phyloP scores from a whole-genome alignment of 2,113 vertebrate genomes.

The Caranx melampygus region DNA sequence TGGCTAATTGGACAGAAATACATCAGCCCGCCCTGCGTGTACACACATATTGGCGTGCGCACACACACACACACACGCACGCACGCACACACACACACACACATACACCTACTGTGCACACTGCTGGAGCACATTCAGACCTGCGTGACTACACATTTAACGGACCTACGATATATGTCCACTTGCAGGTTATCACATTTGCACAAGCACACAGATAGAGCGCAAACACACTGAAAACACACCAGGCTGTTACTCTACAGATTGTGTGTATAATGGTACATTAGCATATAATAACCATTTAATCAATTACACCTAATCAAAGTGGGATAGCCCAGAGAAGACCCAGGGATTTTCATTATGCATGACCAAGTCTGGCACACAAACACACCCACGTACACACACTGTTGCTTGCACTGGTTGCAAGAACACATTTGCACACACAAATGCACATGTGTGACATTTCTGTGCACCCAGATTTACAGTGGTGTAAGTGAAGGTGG shows the following conservation, averaged over 20 bases:
- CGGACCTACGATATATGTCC: background rate
- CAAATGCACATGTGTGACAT: background rate
- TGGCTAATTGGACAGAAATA: constrained; percentile 78
- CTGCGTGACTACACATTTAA: constrained; percentile 24
- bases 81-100: constrained; percentile 19
- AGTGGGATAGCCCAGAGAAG: constrained; percentile 27
- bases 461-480: constrained; percentile 28
- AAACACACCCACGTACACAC: background rate
- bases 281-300: constrained; percentile 68
- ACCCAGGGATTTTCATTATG: constrained; percentile 44
- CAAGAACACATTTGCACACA: background rate
- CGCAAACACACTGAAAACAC: constrained; percentile 15
- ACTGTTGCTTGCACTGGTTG: constrained; percentile 28
- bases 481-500: constrained; percentile 35
- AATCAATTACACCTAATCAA: constrained; percentile 68
- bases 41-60: background rate
- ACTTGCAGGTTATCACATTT: constrained; percentile 13
- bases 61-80: constrained; percentile 13
- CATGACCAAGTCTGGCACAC: constrained; percentile 45
- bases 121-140: constrained; percentile 14
- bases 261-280: constrained; percentile 43
- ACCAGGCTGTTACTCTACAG: constrained; percentile 15
- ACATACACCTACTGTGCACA: constrained; percentile 18
- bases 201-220: background rate
- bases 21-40: constrained; percentile 45